phyloP scores from a whole-genome alignment of 2,113 vertebrate genomes.

The Lepisosteus oculatus region DNA sequence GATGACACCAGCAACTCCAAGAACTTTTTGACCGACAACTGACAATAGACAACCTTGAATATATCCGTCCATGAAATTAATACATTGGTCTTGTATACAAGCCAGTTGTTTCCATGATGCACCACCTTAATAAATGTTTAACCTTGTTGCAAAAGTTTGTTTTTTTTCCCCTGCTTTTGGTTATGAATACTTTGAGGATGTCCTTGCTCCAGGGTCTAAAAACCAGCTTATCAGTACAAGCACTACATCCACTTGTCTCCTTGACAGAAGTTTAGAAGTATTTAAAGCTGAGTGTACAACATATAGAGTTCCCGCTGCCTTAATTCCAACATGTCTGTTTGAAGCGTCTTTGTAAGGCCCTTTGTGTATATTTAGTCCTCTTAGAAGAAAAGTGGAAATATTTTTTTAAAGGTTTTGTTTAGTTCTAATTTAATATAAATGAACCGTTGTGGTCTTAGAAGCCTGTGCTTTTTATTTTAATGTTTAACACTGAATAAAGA shows the following conservation, averaged over 20 bases:
- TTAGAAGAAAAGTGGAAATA: constrained; percentile 36
- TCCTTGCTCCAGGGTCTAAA: constrained; percentile 44
- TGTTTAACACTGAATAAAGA: too few species aligned
- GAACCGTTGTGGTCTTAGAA: too few species aligned
- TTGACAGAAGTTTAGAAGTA: constrained; percentile 59
- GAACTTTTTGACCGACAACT: too few species aligned
- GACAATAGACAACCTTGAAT: too few species aligned
- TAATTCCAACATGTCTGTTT: constrained; percentile 49
- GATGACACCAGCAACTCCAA: too few species aligned
- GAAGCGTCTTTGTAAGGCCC: constrained; percentile 46
- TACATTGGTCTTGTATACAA: too few species aligned
- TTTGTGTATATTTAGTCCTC: constrained; percentile 42
- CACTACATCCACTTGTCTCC: constrained; percentile 62
- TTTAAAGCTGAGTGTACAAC: constrained; percentile 56
- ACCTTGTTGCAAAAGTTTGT: neutral
- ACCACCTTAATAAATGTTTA: too few species aligned
- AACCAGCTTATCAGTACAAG: constrained; percentile 44
- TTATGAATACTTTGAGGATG: constrained; percentile 26
- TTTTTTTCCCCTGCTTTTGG: neutral
- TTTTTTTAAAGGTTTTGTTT: constrained; percentile 49
- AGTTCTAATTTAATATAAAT: neutral
- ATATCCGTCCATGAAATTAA: too few species aligned
- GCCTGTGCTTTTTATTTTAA: too few species aligned
- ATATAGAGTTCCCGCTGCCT: constrained; percentile 57
- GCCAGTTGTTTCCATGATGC: too few species aligned